Conservation (phyloP, 2,113 vertebrate species). For the Coptodon bakossiorum region DNA sequence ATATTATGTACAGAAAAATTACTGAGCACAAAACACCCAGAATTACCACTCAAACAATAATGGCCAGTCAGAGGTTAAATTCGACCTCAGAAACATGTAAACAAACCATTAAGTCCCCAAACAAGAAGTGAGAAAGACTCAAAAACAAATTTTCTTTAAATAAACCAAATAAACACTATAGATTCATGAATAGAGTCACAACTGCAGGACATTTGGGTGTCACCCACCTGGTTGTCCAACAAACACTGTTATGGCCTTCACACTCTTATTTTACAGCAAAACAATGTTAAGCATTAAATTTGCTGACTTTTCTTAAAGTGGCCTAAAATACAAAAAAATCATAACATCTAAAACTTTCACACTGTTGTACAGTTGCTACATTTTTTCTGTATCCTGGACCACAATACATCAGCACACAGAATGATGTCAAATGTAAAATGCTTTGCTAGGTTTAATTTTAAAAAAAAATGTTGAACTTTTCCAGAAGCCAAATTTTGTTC, state of each 20-base stretch:
- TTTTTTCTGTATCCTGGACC: too few species aligned
- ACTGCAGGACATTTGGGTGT: accelerated
- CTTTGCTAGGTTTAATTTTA: too few species aligned
- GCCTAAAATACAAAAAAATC: neutral
- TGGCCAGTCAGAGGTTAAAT: neutral
- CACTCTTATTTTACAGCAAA: neutral
- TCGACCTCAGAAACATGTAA: neutral
- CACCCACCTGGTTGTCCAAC: neutral
- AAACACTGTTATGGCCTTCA: neutral
- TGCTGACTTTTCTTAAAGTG: neutral
- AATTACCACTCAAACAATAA: neutral
- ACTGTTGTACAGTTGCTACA: too few species aligned
- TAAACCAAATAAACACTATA: neutral
- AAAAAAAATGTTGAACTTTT: too few species aligned
- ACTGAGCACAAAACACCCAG: neutral
- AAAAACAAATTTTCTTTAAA: neutral
- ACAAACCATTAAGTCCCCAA: accelerated
- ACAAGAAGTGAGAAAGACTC: neutral
- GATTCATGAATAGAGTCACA: accelerated
- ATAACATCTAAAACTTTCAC: too few species aligned
- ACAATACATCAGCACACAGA: too few species aligned
- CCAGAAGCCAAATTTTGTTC: too few species aligned
- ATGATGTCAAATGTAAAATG: too few species aligned
- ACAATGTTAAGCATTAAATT: neutral
- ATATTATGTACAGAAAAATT: neutral